Conservation (phyloP, 2,113 vertebrate genomes). For the Jacana jacana region DNA sequence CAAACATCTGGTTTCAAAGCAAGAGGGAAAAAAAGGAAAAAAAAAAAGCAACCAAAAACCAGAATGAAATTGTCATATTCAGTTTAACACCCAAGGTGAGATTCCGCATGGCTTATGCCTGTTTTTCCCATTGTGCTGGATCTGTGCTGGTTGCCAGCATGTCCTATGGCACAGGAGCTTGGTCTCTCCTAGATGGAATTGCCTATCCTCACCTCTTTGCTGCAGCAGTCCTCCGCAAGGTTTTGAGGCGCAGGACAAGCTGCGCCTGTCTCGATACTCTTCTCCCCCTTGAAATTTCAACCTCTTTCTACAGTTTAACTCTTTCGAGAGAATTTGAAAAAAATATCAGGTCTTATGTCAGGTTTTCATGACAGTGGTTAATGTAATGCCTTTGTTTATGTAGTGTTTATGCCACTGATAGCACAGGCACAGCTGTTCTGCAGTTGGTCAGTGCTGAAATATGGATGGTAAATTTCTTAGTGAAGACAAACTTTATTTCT, state of each 20-base stretch:
- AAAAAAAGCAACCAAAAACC: not conserved
- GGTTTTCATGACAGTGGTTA: not conserved
- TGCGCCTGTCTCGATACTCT: not conserved
- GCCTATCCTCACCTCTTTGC: not conserved
- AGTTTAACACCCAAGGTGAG: not conserved
- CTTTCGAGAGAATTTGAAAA: too few relatives aligned
- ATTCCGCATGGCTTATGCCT: not conserved
- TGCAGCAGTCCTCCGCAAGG: not conserved
- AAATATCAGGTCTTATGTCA: not conserved
- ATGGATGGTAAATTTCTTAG: not conserved
- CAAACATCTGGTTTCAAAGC: not conserved
- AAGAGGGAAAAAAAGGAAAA: not conserved
- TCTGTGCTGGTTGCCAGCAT: not conserved
- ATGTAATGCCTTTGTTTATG: not conserved
- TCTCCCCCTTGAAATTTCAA: not conserved
- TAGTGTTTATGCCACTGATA: not conserved
- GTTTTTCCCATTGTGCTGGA: not conserved
- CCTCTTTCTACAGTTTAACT: not conserved
- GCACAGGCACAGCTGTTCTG: not conserved
- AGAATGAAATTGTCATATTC: not conserved
- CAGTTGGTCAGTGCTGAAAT: constrained; percentile 12
- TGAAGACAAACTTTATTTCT: not conserved
- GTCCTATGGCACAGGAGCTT: not conserved
- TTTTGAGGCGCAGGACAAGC: not conserved
- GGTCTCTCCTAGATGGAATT: not conserved